Base-by-base conservation (phyloP, 1,140 invertebrate genomes). In the Lepidotrigona ventralis region DNA sequence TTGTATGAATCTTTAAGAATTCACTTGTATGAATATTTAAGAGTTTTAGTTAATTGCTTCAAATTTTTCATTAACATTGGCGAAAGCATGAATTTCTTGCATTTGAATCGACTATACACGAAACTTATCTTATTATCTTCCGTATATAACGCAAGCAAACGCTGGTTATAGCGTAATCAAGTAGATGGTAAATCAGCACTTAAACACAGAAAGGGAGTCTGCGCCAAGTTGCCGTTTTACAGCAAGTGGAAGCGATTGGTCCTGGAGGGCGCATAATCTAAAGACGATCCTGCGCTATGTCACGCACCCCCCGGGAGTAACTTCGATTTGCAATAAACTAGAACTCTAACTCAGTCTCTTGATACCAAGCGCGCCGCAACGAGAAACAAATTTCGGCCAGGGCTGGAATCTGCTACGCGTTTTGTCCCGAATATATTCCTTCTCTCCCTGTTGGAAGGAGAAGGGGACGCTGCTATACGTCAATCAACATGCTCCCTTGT, bases 281-380 rank as follows among this genome's bases (percentile, higher is more conserved):
- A 76, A 63, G 73, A 63, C 73, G 58, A 76, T 51, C 58, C 58
- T 1, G 39, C 58, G 33, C 58, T 60, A 63, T 54, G 58, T 76
- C 73, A 63, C 58, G 33, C 56, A n/a, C 73, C 58, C 73, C 6
- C 33, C 19, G 73, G 73, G 58, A 76, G 23, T 23, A 26, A 51
- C 33, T 46, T 76, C 73, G 73, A 46, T n/a, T 46, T 63, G 73
- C 73, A 76, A 76, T 76, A 76, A 76, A 76, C 73, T 75, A 75
- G 73, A 60, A 75, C 53, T 63, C 33, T 63, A 76, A 76, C 39
- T 76, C 73, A 21, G 73, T 76, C 73, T 76, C 73, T 14, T 29
- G 58, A n/a, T 39, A 76, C 14, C 21, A n/a, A 15, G 54, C 21
- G 19, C 1, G 51, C n/a, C 33, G 53, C 21, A 56, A 56, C 71